Conservation (phyloP, 2,113 vertebrate genomes). For the Pangasianodon hypophthalmus region DNA sequence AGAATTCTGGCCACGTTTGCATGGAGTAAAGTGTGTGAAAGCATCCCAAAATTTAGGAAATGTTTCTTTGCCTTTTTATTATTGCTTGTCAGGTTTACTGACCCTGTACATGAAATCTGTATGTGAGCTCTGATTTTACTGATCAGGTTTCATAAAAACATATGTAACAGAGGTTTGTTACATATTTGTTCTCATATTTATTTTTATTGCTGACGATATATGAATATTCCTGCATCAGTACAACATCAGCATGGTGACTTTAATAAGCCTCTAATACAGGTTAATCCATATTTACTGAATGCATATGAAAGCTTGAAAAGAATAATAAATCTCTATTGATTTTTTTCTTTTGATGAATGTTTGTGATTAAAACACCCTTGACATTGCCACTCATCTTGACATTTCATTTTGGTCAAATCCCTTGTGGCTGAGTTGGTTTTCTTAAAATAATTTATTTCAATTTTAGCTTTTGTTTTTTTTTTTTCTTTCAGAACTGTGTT, state of each 20-base stretch:
- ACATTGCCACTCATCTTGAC: constrained; percentile 18
- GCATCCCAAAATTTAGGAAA: background rate
- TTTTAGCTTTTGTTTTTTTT: constrained; percentile 14
- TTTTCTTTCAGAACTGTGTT: constrained; percentile 32
- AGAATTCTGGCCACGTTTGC: background rate
- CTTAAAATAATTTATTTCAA: constrained; percentile 35
- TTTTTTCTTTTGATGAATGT: background rate
- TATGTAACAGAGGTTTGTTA: background rate
- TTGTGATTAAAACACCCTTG: constrained; percentile 7
- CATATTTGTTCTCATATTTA: background rate
- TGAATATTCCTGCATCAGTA: background rate
- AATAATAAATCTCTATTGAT: constrained; percentile 1
- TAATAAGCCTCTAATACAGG: background rate
- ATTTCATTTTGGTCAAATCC: constrained; percentile 6
- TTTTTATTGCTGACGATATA: background rate
- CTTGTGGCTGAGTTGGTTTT: background rate
- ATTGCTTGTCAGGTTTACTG: background rate
- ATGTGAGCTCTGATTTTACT: background rate
- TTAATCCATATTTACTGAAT: constrained; percentile 1
- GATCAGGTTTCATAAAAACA: background rate
- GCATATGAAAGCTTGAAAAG: background rate
- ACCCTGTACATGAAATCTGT: background rate
- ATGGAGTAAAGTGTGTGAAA: background rate
- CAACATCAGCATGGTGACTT: background rate
- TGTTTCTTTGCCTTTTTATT: background rate